Evolutionary conservation across 2,113 vertebrate species (phyloP).

Genomic region (Malurus cyaneus): DNA sequence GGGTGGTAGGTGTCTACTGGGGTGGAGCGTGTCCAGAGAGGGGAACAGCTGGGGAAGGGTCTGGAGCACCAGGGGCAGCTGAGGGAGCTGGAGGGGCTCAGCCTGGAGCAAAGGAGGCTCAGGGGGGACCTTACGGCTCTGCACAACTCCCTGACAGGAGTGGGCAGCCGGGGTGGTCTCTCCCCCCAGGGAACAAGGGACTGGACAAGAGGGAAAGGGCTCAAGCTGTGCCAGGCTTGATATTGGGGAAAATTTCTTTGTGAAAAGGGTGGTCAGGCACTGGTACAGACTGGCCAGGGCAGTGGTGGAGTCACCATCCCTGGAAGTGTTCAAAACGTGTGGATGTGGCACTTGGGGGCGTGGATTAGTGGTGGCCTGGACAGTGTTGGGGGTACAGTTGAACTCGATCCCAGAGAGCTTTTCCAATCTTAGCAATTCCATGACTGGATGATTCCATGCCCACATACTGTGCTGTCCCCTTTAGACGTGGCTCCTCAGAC

Average conservation of each 20-base stretch:
- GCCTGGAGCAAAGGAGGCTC: not conserved
- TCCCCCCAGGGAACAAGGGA: not conserved
- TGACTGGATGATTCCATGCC: not conserved
- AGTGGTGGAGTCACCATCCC: not conserved
- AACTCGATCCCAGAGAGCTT: not conserved
- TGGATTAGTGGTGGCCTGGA: not conserved
- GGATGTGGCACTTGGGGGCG: not conserved
- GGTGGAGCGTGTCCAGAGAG: fast-evolving
- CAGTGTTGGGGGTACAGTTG: not conserved
- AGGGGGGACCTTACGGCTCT: not conserved
- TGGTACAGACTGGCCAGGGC: not conserved
- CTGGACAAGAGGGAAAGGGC: not conserved
- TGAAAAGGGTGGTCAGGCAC: not conserved
- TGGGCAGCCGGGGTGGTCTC: fast-evolving
- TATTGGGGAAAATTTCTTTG: not conserved
- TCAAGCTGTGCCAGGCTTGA: not conserved
- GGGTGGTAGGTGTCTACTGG: not conserved
- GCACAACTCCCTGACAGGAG: not conserved
- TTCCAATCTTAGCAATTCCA: not conserved
- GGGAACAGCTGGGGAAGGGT: not conserved
- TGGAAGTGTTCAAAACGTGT: not conserved
- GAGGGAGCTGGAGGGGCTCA: not conserved
- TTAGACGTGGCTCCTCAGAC: not conserved
- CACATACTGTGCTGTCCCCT: no score
- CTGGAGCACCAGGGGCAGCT: not conserved